A percentile compares a stretch with the other conserved stretches of the same genome.
Conservation (phyloP, 2,888 invertebrate genomes). For the Dimorphilus gyrociliatus region DNA sequence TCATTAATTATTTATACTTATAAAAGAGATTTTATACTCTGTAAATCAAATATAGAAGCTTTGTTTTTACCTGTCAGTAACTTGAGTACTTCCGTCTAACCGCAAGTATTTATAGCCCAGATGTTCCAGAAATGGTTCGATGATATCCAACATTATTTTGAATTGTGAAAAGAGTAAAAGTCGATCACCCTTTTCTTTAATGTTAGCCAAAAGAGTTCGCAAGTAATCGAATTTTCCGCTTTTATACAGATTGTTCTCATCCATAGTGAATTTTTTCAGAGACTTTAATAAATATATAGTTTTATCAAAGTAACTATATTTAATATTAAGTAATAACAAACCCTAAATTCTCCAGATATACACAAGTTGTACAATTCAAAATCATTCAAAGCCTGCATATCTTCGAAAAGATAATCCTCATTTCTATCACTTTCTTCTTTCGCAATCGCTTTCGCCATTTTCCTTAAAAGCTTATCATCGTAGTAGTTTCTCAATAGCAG, state of each 20-base stretch:
- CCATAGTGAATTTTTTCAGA: conserved; percentile 15
- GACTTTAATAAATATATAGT: conserved; percentile 14
- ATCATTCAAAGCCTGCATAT: conserved; percentile 71
- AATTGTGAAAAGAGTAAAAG: conserved; percentile 91
- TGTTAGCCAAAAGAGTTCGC: conserved; percentile 55
- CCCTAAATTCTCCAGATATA: no score
- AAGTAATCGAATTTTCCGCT: conserved; percentile 74
- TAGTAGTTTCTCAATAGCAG: conserved; percentile 56
- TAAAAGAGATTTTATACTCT: not conserved
- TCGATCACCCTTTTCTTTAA: conserved; percentile 47
- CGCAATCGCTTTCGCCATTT: conserved; percentile 61
- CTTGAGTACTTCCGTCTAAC: conserved; percentile 72
- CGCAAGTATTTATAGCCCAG: conserved; percentile 56
- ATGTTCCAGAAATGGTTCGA: conserved; percentile 68
- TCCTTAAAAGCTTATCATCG: conserved; percentile 45
- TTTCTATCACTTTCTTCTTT: conserved; percentile 30
- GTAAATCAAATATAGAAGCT: no score
- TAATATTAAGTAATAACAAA: no score
- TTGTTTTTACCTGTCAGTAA: conserved; percentile 31
- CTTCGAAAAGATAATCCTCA: conserved; percentile 53
- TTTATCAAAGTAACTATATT: no score
- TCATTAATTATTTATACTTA: not conserved
- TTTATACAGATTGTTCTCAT: conserved; percentile 51
- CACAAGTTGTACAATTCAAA: conserved; percentile 73
- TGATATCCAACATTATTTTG: conserved; percentile 77